These are phyloP conservation scores for Tetraodon nigroviridis DNA, from an alignment of 2,113 vertebrate species.

Conservation along the genomic window DNA sequence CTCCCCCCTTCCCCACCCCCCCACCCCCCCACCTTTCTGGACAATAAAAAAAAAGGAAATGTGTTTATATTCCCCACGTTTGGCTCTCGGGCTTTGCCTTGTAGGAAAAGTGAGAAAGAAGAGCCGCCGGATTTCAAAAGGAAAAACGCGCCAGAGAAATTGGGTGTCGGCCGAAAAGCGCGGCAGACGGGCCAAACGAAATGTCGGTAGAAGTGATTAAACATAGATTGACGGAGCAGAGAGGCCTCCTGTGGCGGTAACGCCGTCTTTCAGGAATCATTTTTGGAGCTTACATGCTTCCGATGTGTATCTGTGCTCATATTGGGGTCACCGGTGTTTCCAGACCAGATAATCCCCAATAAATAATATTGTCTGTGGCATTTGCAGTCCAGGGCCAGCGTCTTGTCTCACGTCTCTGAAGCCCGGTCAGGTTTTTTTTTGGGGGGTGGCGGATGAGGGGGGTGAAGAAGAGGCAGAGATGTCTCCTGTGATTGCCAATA, in stretches of 20 bases:
- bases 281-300: slow-evolving; percentile 55
- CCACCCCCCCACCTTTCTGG: slow-evolving; percentile 62
- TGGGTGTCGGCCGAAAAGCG: slow-evolving; percentile 38
- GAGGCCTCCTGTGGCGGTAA: slow-evolving; percentile 37
- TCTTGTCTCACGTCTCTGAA: slow-evolving; percentile 34
- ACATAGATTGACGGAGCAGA: slow-evolving; percentile 58
- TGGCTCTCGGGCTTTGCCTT: slow-evolving; percentile 72
- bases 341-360: slow-evolving; percentile 68
- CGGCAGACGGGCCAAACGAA: slow-evolving; percentile 46
- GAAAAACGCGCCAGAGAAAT: slow-evolving; percentile 56
- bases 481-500: slow-evolving; percentile 49
- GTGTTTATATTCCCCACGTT: slow-evolving; percentile 86
- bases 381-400: slow-evolving; percentile 47
- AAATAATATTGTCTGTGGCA: slow-evolving; percentile 71
- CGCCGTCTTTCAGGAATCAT: slow-evolving; percentile 55
- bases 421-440: slow-evolving; percentile 38
- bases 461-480: slow-evolving; percentile 9
- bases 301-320: slow-evolving; percentile 72
- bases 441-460: no score
- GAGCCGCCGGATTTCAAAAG: slow-evolving; percentile 52
- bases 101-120: slow-evolving; percentile 48
- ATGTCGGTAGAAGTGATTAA: slow-evolving; percentile 59
- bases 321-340: slow-evolving; percentile 68
- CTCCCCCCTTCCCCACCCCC: slow-evolving; percentile 42
- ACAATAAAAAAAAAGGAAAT: slow-evolving; percentile 72